A percentile compares a stretch with the other conserved stretches of the same genome.
Conservation (phyloP, 2,797 vertebrate genomes). For the Sebastes steindachneri region DNA sequence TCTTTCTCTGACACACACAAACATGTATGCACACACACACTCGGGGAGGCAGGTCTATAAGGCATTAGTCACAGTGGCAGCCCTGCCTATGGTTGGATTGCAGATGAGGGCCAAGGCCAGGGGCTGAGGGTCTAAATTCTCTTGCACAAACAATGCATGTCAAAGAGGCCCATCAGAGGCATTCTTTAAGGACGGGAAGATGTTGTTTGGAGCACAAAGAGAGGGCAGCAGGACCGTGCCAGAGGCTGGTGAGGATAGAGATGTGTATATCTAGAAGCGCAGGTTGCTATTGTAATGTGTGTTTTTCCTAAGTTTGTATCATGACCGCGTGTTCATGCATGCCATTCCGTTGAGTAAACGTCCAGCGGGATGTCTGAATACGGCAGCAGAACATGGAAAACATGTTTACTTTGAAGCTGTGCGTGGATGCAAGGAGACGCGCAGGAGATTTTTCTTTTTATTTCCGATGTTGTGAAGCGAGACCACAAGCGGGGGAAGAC, state of each 20-base stretch:
- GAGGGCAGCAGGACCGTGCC: slow-evolving; percentile 63
- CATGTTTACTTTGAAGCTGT: slow-evolving; percentile 27
- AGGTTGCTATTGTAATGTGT: slow-evolving; percentile 44
- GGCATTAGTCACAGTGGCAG: slow-evolving; percentile 81
- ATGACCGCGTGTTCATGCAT: neutral
- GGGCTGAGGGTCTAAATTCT: slow-evolving; percentile 79
- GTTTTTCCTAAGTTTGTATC: slow-evolving; percentile 22
- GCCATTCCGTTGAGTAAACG: neutral
- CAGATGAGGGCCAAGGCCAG: slow-evolving; percentile 79
- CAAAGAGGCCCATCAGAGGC: slow-evolving; percentile 75
- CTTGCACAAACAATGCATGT: slow-evolving; percentile 81
- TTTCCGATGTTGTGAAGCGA: slow-evolving; percentile 5
- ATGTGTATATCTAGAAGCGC: slow-evolving; percentile 52
- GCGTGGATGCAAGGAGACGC: neutral
- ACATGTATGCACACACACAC: slow-evolving; percentile 36
- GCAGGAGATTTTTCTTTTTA: slow-evolving; percentile 21
- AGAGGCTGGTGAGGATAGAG: slow-evolving; percentile 61
- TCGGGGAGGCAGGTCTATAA: slow-evolving; percentile 53
- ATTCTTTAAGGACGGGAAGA: slow-evolving; percentile 68
- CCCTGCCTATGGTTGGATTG: slow-evolving; percentile 66
- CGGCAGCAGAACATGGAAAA: slow-evolving; percentile 10
- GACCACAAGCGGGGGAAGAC: slow-evolving; percentile 45
- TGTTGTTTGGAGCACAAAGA: slow-evolving; percentile 73
- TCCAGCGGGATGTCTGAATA: slow-evolving; percentile 4
- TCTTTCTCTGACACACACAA: slow-evolving; percentile 57